phyloP scores from a whole-genome alignment of 2,113 vertebrate genomes.

The Prunella fulvescens region DNA sequence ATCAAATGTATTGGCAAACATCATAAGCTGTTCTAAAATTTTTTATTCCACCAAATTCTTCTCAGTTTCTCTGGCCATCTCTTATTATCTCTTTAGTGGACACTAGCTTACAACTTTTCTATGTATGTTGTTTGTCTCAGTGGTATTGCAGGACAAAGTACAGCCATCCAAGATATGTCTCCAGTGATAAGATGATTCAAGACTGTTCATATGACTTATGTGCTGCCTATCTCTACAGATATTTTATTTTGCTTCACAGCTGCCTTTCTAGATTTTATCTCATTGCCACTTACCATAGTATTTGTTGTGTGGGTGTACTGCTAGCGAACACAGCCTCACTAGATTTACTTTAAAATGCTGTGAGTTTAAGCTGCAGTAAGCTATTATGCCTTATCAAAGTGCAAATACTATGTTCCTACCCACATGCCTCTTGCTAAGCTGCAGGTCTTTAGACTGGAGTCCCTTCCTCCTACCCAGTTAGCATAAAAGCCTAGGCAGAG shows the following conservation, averaged over 20 bases:
- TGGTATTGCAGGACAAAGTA: neutral
- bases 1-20: neutral
- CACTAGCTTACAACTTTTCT: neutral
- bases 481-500: neutral
- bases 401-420: neutral
- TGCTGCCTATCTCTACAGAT: neutral
- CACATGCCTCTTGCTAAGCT: neutral
- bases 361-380: neutral
- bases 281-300: neutral
- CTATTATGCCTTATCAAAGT: constrained; percentile 16
- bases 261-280: constrained; percentile 5
- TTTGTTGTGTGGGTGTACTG: constrained; percentile 37
- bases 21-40: neutral
- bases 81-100: neutral
- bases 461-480: neutral
- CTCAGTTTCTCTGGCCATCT: neutral
- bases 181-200: neutral
- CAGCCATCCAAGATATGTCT: neutral
- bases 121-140: neutral
- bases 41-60: neutral
- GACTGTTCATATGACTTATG: neutral
- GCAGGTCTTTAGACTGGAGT: neutral
- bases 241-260: neutral
- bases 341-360: constrained; percentile 34
- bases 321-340: constrained; percentile 16